Conservation (phyloP, 2,797 vertebrate genomes). For the Euthynnus affinis region DNA sequence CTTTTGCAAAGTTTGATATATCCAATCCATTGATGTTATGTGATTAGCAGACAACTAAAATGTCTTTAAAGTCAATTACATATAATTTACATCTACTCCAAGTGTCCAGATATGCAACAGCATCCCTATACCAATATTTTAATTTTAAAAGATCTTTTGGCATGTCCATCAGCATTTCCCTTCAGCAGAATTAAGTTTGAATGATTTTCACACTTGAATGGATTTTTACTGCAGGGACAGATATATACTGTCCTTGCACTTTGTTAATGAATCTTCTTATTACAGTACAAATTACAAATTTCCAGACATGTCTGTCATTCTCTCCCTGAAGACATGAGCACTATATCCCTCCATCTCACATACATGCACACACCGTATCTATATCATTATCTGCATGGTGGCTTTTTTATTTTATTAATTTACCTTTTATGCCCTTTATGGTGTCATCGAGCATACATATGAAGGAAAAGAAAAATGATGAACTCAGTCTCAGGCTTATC, state of each 20-base stretch:
- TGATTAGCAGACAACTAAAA: not conserved
- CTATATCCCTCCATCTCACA: not conserved
- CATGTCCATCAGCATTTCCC: not conserved
- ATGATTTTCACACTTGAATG: slow-evolving; percentile 33
- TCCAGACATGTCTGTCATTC: slow-evolving; percentile 7
- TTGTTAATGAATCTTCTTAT: slow-evolving; percentile 33
- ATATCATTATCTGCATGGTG: not conserved
- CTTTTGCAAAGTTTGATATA: not conserved
- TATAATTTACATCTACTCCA: too few relatives aligned
- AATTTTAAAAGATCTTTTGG: not conserved
- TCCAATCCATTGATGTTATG: not conserved
- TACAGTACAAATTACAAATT: slow-evolving; percentile 21
- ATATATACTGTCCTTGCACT: slow-evolving; percentile 2
- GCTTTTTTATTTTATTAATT: not conserved
- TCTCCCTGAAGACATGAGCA: not conserved
- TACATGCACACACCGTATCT: not conserved
- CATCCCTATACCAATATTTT: not conserved
- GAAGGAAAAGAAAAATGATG: slow-evolving; percentile 5
- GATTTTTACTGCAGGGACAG: slow-evolving; percentile 1
- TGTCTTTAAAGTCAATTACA: not conserved
- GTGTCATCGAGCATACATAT: slow-evolving; percentile 3
- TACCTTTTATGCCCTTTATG: slow-evolving; percentile 1
- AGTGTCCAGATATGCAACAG: not conserved
- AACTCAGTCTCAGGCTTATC: slow-evolving; percentile 30
- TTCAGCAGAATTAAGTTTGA: slow-evolving; percentile 14